A percentile compares a stretch with the other conserved stretches of the same genome.
Conservation (phyloP, 2,888 invertebrate genomes). For the Teleiodes luculella region DNA sequence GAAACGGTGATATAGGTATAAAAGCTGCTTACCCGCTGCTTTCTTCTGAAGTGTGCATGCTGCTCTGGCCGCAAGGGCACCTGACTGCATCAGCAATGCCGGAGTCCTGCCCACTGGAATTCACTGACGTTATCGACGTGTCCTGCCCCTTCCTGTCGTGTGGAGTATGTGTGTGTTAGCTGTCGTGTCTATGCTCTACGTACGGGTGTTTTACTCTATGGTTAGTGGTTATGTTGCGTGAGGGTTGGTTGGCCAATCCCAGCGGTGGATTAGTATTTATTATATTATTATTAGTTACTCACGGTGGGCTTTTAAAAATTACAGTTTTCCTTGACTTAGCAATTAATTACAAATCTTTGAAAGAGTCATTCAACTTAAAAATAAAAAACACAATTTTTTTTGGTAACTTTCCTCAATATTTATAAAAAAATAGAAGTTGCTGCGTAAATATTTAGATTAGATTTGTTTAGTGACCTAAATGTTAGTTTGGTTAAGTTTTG, state of each 20-base stretch:
- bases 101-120: conserved; percentile 90
- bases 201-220: not conserved
- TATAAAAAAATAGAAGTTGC: not conserved
- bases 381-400: too few species aligned
- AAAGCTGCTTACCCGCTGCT: conserved; percentile 80
- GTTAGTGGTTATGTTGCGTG: not conserved
- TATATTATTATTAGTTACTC: too few species aligned
- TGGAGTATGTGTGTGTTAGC: conserved; percentile 23
- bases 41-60: conserved; percentile 82
- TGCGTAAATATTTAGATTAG: too few species aligned
- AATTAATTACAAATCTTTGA: too few species aligned
- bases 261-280: not conserved
- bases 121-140: conserved; percentile 87
- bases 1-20: too few species aligned
- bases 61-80: conserved; percentile 83
- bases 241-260: not conserved
- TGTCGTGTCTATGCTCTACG: not conserved
- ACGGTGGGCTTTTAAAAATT: too few species aligned
- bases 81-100: conserved; percentile 81
- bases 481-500: not conserved
- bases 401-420: too few species aligned
- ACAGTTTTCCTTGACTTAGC: too few species aligned
- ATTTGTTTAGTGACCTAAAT: not conserved
- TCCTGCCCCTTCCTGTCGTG: conserved; percentile 76
- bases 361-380: too few species aligned